Conservation (phyloP, 2,797 vertebrate species). For the Melanotaenia boesemani region DNA sequence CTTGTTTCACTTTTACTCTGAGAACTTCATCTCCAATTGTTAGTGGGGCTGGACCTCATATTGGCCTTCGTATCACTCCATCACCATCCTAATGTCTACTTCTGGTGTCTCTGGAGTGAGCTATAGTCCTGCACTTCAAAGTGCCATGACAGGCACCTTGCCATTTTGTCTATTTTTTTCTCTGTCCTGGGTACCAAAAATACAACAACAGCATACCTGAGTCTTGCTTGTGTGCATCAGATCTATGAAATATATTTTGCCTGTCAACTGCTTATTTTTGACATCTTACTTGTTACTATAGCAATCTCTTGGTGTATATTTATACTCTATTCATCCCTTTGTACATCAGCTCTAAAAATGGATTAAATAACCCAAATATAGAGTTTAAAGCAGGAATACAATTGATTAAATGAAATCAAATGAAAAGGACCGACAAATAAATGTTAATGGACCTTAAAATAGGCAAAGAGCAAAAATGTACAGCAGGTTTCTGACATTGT, state of each 20-base stretch:
- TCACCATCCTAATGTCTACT: not conserved
- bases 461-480: not conserved
- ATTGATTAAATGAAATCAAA: not conserved
- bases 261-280: not conserved
- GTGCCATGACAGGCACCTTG: not conserved
- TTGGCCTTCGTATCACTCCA: not conserved
- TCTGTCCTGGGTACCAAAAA: not conserved
- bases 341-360: not conserved
- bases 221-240: not conserved
- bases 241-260: not conserved
- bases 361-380: not conserved
- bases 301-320: not conserved
- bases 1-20: not conserved
- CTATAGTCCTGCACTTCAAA: slow-evolving; percentile 6
- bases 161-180: not conserved
- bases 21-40: not conserved
- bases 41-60: not conserved
- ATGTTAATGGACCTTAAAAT: not conserved
- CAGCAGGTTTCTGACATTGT: not conserved
- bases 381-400: not conserved
- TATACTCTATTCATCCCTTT: not conserved
- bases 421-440: not conserved
- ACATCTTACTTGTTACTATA: not conserved
- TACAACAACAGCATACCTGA: not conserved
- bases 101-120: not conserved